Evolutionary conservation across 2,888 invertebrate species (phyloP).

Genomic region (Eumacrocentrus americanus): DNA sequence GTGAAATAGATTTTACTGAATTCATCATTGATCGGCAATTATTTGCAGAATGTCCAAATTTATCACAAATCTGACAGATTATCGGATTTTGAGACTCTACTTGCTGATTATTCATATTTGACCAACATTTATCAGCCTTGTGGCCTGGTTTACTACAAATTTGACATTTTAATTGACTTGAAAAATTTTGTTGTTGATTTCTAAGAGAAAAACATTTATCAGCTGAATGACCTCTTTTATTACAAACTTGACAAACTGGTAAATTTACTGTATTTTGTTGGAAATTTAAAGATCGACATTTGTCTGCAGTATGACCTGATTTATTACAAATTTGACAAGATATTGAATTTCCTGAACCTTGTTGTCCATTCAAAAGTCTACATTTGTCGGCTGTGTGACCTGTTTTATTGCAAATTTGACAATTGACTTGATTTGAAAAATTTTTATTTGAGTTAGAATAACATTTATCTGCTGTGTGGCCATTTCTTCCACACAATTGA

Average conservation of each 20-base stretch:
- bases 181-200: slow-evolving; percentile 6
- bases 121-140: too few relatives aligned
- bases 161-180: slow-evolving; percentile 14
- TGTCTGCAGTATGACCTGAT: not conserved
- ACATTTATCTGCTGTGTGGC: too few relatives aligned
- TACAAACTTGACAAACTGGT: slow-evolving; percentile 20
- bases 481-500: too few relatives aligned
- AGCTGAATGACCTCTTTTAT: slow-evolving; percentile 22
- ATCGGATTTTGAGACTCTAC: too few relatives aligned
- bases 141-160: too few relatives aligned
- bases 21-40: too few relatives aligned
- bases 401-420: slow-evolving; percentile 7
- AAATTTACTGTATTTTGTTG: not conserved
- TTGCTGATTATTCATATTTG: too few relatives aligned
- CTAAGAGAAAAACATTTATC: not conserved
- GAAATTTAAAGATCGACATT: too few relatives aligned
- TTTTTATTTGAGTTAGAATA: too few relatives aligned
- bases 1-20: too few relatives aligned
- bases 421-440: not conserved
- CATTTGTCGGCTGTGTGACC: slow-evolving; percentile 11
- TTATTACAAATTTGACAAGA: not conserved
- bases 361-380: not conserved
- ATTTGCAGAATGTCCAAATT: too few relatives aligned
- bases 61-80: too few relatives aligned
- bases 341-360: not conserved